phyloP scores from a whole-genome alignment of 1,140 invertebrate genomes.

The Platyura marginata region DNA sequence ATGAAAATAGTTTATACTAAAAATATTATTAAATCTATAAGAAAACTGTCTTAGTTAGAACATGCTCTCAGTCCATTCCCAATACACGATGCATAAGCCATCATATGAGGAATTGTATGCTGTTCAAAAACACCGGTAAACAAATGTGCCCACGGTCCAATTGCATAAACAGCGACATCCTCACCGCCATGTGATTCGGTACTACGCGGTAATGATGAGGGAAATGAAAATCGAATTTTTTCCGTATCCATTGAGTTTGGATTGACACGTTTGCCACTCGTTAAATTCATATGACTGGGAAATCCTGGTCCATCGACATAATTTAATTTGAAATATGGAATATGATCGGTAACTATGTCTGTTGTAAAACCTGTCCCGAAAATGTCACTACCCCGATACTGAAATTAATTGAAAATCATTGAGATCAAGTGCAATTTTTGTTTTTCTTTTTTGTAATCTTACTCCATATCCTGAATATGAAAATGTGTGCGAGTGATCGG shows the following conservation, averaged over 20 bases:
- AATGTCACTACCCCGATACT: conserved; percentile 29
- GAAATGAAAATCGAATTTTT: conserved; percentile 14
- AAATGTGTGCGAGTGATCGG: conserved; percentile 52
- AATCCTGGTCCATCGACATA: conserved; percentile 50
- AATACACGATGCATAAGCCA: conserved; percentile 43
- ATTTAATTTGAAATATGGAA: conserved; percentile 45
- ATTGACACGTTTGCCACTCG: background rate
- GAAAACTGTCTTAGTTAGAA: too few relatives aligned
- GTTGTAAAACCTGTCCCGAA: conserved; percentile 29
- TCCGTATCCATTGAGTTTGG: background rate
- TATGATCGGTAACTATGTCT: conserved; percentile 22
- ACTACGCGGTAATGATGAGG: conserved; percentile 27
- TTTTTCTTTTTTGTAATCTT: conserved; percentile 11
- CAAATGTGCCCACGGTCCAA: conserved; percentile 48
- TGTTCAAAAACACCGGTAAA: conserved; percentile 62
- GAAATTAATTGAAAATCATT: background rate
- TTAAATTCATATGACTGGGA: background rate
- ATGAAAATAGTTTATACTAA: too few relatives aligned
- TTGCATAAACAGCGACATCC: conserved; percentile 43
- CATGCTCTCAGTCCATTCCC: conserved; percentile 23
- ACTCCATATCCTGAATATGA: conserved; percentile 39
- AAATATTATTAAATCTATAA: too few relatives aligned
- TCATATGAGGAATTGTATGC: conserved; percentile 53
- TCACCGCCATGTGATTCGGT: conserved; percentile 49
- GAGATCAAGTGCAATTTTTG: background rate